phyloP scores from a whole-genome alignment of 2,797 vertebrate genomes.

The Poecilia wingei region DNA sequence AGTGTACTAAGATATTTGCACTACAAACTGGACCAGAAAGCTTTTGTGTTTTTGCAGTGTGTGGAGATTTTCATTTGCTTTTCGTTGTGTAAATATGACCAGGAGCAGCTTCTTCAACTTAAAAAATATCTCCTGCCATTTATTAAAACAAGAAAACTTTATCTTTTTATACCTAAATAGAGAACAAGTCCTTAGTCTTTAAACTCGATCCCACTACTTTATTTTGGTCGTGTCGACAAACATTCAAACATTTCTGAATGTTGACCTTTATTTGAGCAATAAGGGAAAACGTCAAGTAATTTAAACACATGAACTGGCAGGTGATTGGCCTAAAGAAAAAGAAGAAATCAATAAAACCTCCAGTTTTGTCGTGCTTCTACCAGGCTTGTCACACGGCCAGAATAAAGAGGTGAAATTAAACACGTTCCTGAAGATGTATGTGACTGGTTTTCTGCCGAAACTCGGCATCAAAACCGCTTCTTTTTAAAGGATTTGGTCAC shows the following conservation, averaged over 20 bases:
- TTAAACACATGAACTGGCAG: slow-evolving; percentile 1
- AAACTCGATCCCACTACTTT: neutral
- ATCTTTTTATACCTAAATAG: no score
- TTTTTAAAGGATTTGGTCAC: neutral
- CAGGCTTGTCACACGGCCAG: neutral
- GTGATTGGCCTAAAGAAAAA: neutral
- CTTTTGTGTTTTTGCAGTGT: no score
- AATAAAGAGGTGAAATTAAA: neutral
- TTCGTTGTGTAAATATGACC: neutral
- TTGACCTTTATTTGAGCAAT: neutral
- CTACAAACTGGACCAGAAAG: no score
- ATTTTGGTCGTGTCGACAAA: neutral
- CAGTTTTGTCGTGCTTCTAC: neutral
- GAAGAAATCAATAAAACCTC: slow-evolving; percentile 9
- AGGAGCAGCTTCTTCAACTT: neutral
- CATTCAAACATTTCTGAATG: neutral
- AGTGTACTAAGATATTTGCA: no score
- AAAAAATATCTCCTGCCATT: no score
- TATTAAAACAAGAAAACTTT: no score
- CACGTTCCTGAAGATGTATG: neutral
- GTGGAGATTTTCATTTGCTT: neutral
- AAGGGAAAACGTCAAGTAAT: neutral
- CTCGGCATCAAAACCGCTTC: neutral
- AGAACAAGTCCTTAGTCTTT: no score
- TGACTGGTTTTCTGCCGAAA: neutral